phyloP scores from a whole-genome alignment of 2,888 invertebrate species.

The Napeogenes sylphis region DNA sequence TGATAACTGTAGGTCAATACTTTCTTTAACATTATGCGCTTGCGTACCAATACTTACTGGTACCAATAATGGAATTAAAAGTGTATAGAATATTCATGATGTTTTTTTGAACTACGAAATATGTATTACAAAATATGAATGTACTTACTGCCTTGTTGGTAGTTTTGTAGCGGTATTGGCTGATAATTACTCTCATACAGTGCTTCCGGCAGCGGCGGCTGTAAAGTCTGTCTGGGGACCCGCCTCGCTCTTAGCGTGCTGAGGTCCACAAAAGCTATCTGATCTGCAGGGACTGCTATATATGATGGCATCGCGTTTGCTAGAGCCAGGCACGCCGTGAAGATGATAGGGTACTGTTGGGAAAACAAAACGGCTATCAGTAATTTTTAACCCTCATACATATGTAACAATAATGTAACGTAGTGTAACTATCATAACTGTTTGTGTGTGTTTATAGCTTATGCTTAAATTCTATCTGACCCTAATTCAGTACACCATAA shows the following conservation, averaged over 20 bases:
- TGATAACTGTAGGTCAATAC: conserved; percentile 44
- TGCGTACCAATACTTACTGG: neutral
- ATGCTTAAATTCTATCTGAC: too few relatives aligned
- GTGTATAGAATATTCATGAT: neutral
- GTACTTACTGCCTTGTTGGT: conserved; percentile 59
- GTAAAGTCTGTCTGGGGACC: conserved; percentile 60
- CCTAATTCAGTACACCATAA: neutral
- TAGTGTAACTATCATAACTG: too few relatives aligned
- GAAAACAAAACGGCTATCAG: neutral
- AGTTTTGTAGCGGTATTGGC: conserved; percentile 38
- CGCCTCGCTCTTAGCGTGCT: conserved; percentile 55
- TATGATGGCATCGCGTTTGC: conserved; percentile 74
- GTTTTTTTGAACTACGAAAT: too few relatives aligned
- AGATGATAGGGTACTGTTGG: conserved; percentile 53
- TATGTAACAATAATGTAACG: too few relatives aligned
- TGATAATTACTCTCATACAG: conserved; percentile 58
- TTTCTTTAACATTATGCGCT: conserved; percentile 42
- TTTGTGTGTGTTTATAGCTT: too few relatives aligned
- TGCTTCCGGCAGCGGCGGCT: conserved; percentile 46
- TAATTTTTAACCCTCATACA: too few relatives aligned
- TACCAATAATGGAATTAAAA: neutral
- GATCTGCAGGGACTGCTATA: conserved; percentile 80
- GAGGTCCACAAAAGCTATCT: conserved; percentile 77
- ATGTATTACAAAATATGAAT: neutral
- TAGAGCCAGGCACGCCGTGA: conserved; percentile 48